phyloP scores from a whole-genome alignment of 2,113 vertebrate species.

The Gorsachius goisagi region DNA sequence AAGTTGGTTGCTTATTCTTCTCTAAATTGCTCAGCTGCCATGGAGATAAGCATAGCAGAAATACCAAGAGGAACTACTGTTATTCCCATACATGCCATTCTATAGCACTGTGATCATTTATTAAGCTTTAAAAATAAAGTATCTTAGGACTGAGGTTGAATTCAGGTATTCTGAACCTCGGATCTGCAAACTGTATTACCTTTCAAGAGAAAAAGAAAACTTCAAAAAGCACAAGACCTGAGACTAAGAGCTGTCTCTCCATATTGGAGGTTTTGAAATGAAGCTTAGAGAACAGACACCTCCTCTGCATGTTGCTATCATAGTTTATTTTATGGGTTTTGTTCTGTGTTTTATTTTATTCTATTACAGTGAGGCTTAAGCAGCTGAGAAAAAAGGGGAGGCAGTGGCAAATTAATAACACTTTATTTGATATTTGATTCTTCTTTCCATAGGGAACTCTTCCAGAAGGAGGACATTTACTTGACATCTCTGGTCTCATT shows the following conservation, averaged over 20 bases:
- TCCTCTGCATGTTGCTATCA: neutral
- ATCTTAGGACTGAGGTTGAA: neutral
- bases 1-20: conserved; percentile 23
- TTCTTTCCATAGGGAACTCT: neutral
- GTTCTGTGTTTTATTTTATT: neutral
- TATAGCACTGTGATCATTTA: neutral
- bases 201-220: neutral
- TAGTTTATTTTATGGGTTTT: neutral
- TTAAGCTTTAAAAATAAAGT: neutral
- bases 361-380: neutral
- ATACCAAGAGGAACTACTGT: neutral
- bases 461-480: neutral
- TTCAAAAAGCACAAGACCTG: neutral
- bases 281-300: neutral
- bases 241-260: neutral
- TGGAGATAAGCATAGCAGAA: conserved; percentile 21
- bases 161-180: neutral
- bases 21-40: conserved; percentile 26
- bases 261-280: neutral
- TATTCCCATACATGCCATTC: neutral
- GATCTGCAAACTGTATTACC: neutral
- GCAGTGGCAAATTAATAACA: neutral
- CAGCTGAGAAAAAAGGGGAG: neutral
- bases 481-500: neutral
- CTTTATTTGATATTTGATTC: neutral